Evolutionary conservation across 2,113 vertebrate species (phyloP).

Genomic region (Myotis davidii): DNA sequence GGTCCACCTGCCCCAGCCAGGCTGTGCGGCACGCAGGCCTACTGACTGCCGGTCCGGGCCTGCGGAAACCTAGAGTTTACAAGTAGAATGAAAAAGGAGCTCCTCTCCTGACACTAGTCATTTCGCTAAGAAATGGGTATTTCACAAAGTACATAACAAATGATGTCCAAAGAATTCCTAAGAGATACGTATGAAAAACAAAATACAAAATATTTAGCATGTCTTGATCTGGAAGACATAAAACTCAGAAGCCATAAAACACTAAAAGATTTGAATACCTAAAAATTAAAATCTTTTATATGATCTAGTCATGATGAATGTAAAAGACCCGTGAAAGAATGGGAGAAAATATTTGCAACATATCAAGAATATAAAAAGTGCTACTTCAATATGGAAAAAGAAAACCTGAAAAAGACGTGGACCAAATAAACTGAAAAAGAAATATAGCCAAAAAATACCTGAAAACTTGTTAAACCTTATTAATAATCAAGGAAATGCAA

Average conservation of each 20-base stretch:
- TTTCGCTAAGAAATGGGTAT: background rate
- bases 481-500: slow-evolving; percentile 11
- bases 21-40: background rate
- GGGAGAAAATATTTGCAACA: background rate
- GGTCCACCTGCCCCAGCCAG: background rate
- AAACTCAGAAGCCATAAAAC: background rate
- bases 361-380: background rate
- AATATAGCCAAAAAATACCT: background rate
- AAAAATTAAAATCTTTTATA: background rate
- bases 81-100: background rate
- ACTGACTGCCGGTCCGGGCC: fast-evolving
- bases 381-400: background rate
- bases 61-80: background rate
- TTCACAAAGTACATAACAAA: background rate
- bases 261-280: background rate
- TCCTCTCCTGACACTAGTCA: background rate
- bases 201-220: background rate
- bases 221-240: background rate
- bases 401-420: background rate
- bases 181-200: background rate
- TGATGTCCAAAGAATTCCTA: background rate
- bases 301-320: background rate
- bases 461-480: background rate
- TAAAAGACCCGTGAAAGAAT: background rate
- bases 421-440: background rate